phyloP scores from a whole-genome alignment of 2,113 vertebrate species.

The Corythaixoides concolor region DNA sequence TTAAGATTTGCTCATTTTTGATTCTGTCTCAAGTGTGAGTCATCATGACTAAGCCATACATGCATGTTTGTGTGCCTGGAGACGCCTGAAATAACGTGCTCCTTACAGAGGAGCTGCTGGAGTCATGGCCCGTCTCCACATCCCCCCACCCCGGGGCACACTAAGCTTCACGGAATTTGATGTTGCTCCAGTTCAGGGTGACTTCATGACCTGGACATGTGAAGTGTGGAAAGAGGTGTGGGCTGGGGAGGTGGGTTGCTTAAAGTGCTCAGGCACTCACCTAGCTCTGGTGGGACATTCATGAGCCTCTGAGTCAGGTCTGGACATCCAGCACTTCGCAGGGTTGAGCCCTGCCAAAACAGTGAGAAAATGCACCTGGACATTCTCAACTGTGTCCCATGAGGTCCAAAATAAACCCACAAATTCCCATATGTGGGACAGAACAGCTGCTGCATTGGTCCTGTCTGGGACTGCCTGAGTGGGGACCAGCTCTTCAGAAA shows the following conservation, averaged over 20 bases:
- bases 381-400: neutral
- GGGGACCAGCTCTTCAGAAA: neutral
- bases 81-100: accelerated
- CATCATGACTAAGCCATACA: neutral
- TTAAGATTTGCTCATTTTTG: neutral
- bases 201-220: neutral
- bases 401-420: neutral
- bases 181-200: neutral
- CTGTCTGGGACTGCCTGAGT: neutral
- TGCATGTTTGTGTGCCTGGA: neutral
- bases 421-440: neutral
- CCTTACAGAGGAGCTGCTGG: neutral
- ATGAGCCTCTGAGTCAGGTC: neutral
- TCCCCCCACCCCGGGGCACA: neutral
- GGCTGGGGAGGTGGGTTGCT: neutral
- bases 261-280: neutral
- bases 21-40: neutral
- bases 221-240: neutral
- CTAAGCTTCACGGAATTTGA: accelerated
- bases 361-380: neutral
- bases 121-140: neutral
- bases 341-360: neutral
- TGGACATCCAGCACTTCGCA: accelerated
- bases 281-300: neutral
- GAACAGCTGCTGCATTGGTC: neutral